Conservation (phyloP, 2,888 invertebrate genomes). For the Drosophila histrio region DNA sequence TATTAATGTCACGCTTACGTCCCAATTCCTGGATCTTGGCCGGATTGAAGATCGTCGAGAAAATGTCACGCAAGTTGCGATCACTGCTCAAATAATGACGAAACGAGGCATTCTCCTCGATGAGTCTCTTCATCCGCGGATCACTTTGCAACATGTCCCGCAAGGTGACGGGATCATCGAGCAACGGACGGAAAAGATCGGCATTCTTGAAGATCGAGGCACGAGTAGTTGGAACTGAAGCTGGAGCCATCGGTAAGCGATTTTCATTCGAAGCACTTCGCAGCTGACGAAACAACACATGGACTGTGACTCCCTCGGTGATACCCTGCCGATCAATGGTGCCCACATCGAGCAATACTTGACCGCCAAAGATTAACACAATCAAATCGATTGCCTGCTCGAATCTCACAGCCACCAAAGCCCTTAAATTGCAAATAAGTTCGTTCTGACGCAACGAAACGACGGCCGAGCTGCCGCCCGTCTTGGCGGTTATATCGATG, state of each 20-base stretch:
- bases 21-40: slow-evolving; percentile 50
- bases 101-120: slow-evolving; percentile 37
- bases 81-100: slow-evolving; percentile 50
- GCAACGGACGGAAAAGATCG: slow-evolving; percentile 5
- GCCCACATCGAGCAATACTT: slow-evolving; percentile 54
- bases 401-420: slow-evolving; percentile 61
- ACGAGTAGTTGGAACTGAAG: background rate
- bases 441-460: slow-evolving; percentile 61
- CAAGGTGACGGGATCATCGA: slow-evolving; percentile 30
- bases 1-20: slow-evolving; percentile 49
- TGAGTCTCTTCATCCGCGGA: slow-evolving; percentile 25
- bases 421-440: slow-evolving; percentile 57
- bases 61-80: slow-evolving; percentile 50
- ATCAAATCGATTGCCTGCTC: slow-evolving; percentile 41
- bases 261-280: background rate
- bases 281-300: slow-evolving; percentile 50
- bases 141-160: slow-evolving; percentile 38
- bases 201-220: background rate
- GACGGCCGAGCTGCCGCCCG: slow-evolving; percentile 17
- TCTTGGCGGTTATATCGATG: slow-evolving; percentile 62
- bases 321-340: slow-evolving; percentile 63
- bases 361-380: slow-evolving; percentile 57
- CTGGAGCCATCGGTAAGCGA: background rate
- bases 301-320: slow-evolving; percentile 57
- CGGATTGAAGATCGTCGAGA: slow-evolving; percentile 36